Conservation (phyloP, 1,140 invertebrate species). For the Calycopis cecrops region DNA sequence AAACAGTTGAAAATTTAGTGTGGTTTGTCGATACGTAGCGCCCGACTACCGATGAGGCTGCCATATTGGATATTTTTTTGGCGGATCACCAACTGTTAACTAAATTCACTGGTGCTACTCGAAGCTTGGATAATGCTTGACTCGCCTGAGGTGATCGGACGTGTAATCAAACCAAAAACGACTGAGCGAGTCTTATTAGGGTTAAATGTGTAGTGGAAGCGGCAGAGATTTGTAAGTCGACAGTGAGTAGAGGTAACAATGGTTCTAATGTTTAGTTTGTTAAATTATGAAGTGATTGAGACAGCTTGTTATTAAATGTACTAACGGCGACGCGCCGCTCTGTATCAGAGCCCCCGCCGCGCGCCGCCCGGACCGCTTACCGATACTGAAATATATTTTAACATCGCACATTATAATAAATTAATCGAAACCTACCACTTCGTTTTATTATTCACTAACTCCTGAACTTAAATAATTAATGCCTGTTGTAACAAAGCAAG, state of each 20-base stretch:
- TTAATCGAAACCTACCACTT: constrained; percentile 62
- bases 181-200: too few relatives aligned
- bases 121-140: too few relatives aligned
- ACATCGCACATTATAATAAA: constrained; percentile 75
- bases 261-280: too few relatives aligned
- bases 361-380: constrained; percentile 66
- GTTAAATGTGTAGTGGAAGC: too few relatives aligned
- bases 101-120: neutral
- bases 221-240: too few relatives aligned
- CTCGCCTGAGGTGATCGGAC: too few relatives aligned
- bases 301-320: constrained; percentile 53
- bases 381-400: constrained; percentile 71
- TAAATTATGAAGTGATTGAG: too few relatives aligned
- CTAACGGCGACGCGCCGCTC: constrained; percentile 47
- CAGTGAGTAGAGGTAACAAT: too few relatives aligned
- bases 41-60: constrained; percentile 2
- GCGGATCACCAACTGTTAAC: neutral
- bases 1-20: neutral
- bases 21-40: neutral
- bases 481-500: too few relatives aligned
- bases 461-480: too few relatives aligned
- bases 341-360: constrained; percentile 61
- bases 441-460: constrained; percentile 36
- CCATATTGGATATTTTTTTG: neutral
- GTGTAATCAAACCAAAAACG: too few relatives aligned